phyloP scores from a whole-genome alignment of 1,140 invertebrate genomes.

The Drosophila navojoa region DNA sequence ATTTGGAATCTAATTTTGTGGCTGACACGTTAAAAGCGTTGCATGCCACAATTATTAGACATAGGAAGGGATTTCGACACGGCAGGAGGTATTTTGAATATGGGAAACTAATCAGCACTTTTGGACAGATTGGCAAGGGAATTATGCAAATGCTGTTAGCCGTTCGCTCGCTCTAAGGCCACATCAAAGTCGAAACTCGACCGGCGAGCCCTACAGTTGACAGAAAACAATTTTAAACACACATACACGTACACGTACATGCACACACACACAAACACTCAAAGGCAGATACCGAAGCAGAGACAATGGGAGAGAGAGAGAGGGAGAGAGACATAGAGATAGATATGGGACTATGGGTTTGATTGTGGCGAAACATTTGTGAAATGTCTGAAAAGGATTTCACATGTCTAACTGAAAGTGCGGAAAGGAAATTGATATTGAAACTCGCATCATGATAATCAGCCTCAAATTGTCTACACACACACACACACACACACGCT shows the following conservation, averaged over 20 bases:
- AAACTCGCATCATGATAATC: conserved; percentile 66
- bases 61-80: too few species aligned
- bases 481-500: conserved; percentile 11
- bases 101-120: conserved; percentile 42
- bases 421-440: conserved; percentile 67
- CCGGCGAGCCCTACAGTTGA: conserved; percentile 8
- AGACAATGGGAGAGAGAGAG: neutral
- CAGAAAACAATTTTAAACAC: neutral
- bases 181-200: conserved; percentile 38
- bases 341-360: conserved; percentile 11
- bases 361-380: conserved; percentile 35
- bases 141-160: conserved; percentile 41
- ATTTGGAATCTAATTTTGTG: conserved; percentile 26
- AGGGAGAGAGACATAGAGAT: conserved; percentile 4
- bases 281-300: neutral
- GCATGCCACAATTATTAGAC: neutral
- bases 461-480: conserved; percentile 56
- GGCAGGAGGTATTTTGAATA: neutral
- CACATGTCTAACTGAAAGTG: conserved; percentile 43
- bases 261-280: neutral
- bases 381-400: conserved; percentile 65
- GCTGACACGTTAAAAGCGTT: conserved; percentile 29
- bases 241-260: too few species aligned
- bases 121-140: conserved; percentile 17
- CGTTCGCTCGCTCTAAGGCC: conserved; percentile 4